Conservation (phyloP, 2,113 vertebrate species). For the Craseonycteris thonglongyai region DNA sequence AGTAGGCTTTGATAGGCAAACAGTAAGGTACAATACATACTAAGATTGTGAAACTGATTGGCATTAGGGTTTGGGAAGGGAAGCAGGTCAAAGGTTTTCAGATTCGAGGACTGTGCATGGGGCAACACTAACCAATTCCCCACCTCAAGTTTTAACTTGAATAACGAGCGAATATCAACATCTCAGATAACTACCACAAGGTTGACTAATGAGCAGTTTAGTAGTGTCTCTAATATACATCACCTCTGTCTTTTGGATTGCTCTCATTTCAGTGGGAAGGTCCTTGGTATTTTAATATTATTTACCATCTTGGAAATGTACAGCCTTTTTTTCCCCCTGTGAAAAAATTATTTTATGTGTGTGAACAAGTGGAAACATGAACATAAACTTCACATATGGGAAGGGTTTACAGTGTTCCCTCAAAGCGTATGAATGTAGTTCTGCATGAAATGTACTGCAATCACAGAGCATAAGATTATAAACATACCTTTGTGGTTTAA, state of each 20-base stretch:
- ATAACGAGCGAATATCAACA: not conserved
- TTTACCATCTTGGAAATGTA: not conserved
- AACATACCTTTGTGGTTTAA: not conserved
- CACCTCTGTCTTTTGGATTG: not conserved
- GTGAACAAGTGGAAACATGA: not conserved
- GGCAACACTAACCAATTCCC: not conserved
- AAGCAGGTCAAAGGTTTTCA: not conserved
- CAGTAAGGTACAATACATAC: not conserved
- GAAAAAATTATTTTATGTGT: not conserved
- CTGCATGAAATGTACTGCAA: not conserved
- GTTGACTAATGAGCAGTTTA: not conserved
- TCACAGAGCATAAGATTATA: not conserved
- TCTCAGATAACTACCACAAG: not conserved
- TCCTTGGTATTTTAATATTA: not conserved
- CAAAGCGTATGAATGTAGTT: not conserved
- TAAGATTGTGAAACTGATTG: not conserved
- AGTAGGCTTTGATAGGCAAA: not conserved
- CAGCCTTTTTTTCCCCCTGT: not conserved
- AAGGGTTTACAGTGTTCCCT: not conserved
- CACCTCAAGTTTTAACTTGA: not conserved
- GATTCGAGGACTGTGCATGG: not conserved
- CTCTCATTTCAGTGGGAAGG: not conserved
- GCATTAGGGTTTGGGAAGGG: not conserved
- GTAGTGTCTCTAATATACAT: not conserved
- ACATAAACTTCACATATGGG: not conserved